These are phyloP conservation scores for Chaunax sp. DNA, from an alignment of 2,797 vertebrate genomes.

Conservation along the genomic window DNA sequence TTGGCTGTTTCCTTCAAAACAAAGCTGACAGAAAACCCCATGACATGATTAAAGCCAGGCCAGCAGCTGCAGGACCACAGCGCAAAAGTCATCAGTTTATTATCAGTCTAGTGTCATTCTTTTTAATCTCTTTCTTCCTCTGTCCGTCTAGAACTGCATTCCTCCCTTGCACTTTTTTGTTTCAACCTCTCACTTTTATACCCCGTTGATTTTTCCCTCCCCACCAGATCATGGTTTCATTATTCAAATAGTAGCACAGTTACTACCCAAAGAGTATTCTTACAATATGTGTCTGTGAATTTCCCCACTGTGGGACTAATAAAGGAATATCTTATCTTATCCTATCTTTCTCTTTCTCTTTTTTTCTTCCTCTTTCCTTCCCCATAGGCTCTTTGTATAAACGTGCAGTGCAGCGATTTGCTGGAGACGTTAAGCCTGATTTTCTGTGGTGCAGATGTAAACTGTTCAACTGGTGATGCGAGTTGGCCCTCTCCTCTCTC, in stretches of 20 bases:
- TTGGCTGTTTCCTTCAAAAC: slow-evolving; percentile 18
- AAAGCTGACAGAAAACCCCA: slow-evolving; percentile 41
- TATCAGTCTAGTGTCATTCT: slow-evolving; percentile 11
- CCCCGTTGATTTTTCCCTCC: neutral
- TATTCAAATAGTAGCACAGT: neutral
- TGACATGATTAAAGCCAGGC: slow-evolving; percentile 17
- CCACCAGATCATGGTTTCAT: neutral
- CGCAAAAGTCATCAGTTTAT: slow-evolving; percentile 32
- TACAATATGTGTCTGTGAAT: neutral
- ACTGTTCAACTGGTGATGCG: slow-evolving; percentile 86
- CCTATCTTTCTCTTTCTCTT: neutral
- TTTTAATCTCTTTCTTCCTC: neutral
- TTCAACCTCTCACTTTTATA: too few species aligned
- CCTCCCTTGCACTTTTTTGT: neutral
- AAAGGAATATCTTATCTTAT: slow-evolving; percentile 1
- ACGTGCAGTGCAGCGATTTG: slow-evolving; percentile 91
- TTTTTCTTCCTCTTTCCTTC: slow-evolving; percentile 4
- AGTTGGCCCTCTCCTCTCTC: slow-evolving; percentile 81
- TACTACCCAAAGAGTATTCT: neutral
- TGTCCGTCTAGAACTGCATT: neutral
- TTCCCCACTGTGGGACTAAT: too few species aligned
- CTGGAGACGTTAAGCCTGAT: slow-evolving; percentile 92
- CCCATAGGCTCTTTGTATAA: slow-evolving; percentile 89
- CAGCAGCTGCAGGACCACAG: slow-evolving; percentile 27
- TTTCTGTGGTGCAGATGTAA: slow-evolving; percentile 93